Evolutionary conservation across 2,113 vertebrate genomes (phyloP).

Genomic region (Mugil cephalus): DNA sequence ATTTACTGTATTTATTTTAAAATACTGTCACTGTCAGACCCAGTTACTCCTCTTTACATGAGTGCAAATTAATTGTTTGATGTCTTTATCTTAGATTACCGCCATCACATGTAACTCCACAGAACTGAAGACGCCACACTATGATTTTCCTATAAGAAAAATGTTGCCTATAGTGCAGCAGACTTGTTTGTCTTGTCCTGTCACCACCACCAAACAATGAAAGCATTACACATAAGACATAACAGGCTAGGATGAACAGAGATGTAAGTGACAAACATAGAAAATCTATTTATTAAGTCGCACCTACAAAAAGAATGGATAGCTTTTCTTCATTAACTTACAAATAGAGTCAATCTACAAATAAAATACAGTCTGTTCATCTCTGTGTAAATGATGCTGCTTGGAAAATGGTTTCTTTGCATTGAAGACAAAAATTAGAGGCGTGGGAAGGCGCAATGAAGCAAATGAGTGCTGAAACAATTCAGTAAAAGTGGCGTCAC

Average conservation of each 20-base stretch:
- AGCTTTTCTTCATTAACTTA: conserved; percentile 33
- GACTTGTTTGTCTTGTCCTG: no score
- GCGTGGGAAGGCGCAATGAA: background rate
- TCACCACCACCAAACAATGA: no score
- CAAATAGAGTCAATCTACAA: conserved; percentile 14
- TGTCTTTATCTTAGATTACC: background rate
- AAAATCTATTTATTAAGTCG: conserved; percentile 19
- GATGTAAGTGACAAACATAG: background rate
- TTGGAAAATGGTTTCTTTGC: background rate
- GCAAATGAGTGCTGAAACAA: background rate
- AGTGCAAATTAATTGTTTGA: background rate
- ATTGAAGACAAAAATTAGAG: background rate
- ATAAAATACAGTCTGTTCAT: conserved; percentile 19
- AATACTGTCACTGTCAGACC: no score
- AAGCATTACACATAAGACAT: background rate
- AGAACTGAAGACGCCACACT: no score
- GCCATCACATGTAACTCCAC: background rate
- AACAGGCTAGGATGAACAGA: background rate
- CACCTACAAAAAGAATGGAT: background rate
- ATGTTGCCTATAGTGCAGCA: no score
- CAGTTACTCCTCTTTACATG: no score
- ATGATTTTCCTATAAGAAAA: no score
- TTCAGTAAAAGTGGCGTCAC: background rate
- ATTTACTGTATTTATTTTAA: no score
- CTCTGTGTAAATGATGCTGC: background rate